Conservation (phyloP, 2,888 invertebrate genomes). For the Acronicta psi region DNA sequence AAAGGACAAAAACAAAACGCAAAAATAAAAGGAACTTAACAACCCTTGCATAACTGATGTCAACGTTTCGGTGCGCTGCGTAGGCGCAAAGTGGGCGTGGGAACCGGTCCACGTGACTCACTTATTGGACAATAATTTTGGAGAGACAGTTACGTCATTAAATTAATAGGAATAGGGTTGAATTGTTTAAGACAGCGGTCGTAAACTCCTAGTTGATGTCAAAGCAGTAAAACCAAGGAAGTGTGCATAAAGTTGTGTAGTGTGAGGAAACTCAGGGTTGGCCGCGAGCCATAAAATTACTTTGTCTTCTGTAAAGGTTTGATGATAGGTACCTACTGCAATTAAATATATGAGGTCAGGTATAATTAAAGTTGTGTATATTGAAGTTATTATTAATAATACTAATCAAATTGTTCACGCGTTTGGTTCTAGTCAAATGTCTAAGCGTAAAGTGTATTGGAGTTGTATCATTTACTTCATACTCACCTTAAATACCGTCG, state of each 20-base stretch:
- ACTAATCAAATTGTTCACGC: no score
- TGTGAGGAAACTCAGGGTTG: background rate
- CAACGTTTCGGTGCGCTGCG: slow-evolving; percentile 65
- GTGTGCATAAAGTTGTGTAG: slow-evolving; percentile 7
- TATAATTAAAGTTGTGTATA: background rate
- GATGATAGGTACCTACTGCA: background rate
- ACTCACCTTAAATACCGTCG: background rate
- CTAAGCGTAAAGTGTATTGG: no score
- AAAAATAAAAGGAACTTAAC: slow-evolving; percentile 43
- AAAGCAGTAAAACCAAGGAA: slow-evolving; percentile 18
- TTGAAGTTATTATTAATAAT: no score
- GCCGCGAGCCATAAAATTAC: background rate
- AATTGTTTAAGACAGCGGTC: slow-evolving; percentile 17
- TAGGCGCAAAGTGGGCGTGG: slow-evolving; percentile 77
- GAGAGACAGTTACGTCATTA: slow-evolving; percentile 63
- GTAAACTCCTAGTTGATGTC: slow-evolving; percentile 8
- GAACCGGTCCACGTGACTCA: slow-evolving; percentile 81
- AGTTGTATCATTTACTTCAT: no score
- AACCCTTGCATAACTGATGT: slow-evolving; percentile 64
- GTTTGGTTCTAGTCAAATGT: no score
- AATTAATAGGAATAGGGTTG: slow-evolving; percentile 53
- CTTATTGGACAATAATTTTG: slow-evolving; percentile 69
- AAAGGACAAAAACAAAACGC: slow-evolving; percentile 4
- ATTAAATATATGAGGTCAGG: background rate
- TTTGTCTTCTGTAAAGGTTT: background rate